These are phyloP conservation scores for Trissolcus brochymenae DNA, from an alignment of 2,888 invertebrate species.

Conservation along the genomic window DNA sequence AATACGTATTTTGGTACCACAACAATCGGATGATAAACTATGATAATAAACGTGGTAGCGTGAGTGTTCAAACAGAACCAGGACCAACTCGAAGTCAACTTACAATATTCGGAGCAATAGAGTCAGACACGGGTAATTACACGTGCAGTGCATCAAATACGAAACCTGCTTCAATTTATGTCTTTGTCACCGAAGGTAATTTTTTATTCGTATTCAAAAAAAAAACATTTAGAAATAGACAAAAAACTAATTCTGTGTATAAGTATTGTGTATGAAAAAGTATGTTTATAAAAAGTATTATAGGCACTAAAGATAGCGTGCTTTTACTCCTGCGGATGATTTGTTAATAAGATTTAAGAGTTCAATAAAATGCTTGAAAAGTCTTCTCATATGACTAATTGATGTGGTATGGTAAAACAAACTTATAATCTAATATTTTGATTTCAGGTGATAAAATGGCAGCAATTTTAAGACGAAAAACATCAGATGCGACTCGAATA, in stretches of 20 bases:
- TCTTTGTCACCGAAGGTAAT: conserved; percentile 93
- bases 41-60: conserved; percentile 88
- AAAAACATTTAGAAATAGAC: too few relatives aligned
- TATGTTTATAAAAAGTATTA: too few relatives aligned
- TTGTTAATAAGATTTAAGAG: too few relatives aligned
- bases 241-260: too few relatives aligned
- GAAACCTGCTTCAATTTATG: conserved; percentile 91
- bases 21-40: conserved; percentile 96
- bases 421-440: too few relatives aligned
- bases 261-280: too few relatives aligned
- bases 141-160: conserved; percentile 93
- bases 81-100: conserved; percentile 91
- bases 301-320: too few relatives aligned
- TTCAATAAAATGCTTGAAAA: too few relatives aligned
- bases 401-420: too few relatives aligned
- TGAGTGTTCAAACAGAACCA: conserved; percentile 89
- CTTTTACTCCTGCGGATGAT: too few relatives aligned
- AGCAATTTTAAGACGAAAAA: conserved; percentile 89
- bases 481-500: conserved; percentile 71
- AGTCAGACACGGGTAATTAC: conserved; percentile 93
- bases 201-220: not conserved
- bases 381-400: too few relatives aligned
- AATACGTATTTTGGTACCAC: conserved; percentile 97
- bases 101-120: conserved; percentile 88
- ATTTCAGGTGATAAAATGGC: conserved; percentile 92